These are phyloP conservation scores for Rhincodon typus DNA, from an alignment of 2,797 vertebrate genomes.

Conservation along the genomic window DNA sequence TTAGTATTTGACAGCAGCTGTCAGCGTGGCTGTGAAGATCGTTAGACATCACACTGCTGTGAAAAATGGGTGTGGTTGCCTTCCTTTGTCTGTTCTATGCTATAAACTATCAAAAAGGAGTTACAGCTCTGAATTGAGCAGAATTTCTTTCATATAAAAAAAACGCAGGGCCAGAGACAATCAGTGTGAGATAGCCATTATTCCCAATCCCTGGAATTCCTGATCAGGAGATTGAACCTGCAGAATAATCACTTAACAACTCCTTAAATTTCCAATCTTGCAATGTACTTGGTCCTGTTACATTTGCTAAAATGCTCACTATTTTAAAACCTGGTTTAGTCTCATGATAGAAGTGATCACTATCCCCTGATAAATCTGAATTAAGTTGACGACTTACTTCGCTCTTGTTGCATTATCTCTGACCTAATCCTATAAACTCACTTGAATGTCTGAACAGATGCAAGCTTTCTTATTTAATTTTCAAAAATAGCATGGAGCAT, in stretches of 20 bases:
- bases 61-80: too few species aligned
- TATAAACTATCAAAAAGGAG: too few species aligned
- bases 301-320: background rate
- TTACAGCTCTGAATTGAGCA: too few species aligned
- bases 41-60: too few species aligned
- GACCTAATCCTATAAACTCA: background rate
- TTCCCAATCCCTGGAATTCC: background rate
- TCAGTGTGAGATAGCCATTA: too few species aligned
- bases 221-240: background rate
- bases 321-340: background rate
- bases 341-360: background rate
- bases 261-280: background rate
- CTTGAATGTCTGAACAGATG: background rate
- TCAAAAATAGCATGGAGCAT: background rate
- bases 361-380: background rate
- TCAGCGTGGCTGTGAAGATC: too few species aligned
- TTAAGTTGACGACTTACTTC: background rate
- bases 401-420: background rate
- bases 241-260: background rate
- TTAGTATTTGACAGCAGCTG: too few species aligned
- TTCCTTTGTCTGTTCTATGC: too few species aligned
- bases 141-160: too few species aligned
- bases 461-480: background rate
- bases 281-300: background rate
- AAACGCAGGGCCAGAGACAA: too few species aligned